A percentile compares a stretch with the other conserved stretches of the same genome.
phyloP scores from a whole-genome alignment of 2,113 vertebrate species.

The Cyprinus carpio region DNA sequence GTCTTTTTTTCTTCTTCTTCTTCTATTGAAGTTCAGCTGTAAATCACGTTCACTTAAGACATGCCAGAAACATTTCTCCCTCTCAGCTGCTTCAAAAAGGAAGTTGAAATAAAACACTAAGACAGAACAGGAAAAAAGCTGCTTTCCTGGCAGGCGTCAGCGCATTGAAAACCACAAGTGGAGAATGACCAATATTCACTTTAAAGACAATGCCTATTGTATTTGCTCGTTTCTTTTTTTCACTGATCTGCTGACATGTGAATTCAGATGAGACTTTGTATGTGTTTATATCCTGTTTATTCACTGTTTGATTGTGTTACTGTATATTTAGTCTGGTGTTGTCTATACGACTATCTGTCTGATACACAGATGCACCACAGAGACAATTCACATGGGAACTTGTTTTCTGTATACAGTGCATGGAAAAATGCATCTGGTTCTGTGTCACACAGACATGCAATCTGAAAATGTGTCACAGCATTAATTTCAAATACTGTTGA shows the following conservation, averaged over 20 bases:
- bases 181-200: conserved; percentile 8
- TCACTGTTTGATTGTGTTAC: conserved; percentile 3
- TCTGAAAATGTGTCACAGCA: neutral
- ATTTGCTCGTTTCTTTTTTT: conserved; percentile 5
- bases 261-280: neutral
- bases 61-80: neutral
- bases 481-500: neutral
- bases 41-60: neutral
- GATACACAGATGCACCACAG: neutral
- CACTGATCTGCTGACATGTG: neutral
- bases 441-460: neutral
- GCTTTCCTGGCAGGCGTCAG: conserved; percentile 14
- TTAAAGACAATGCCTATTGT: conserved; percentile 43
- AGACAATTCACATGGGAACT: neutral
- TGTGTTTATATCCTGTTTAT: conserved; percentile 18
- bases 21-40: neutral
- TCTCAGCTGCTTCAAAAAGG: conserved; percentile 18
- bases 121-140: conserved; percentile 42
- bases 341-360: neutral
- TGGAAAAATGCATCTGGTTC: neutral
- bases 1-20: too few relatives aligned
- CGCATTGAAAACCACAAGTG: conserved; percentile 20
- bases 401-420: neutral
- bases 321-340: neutral
- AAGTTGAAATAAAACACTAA: conserved; percentile 39